Base-by-base conservation (phyloP, 2,888 invertebrate genomes). In the Andrena trimmerana region DNA sequence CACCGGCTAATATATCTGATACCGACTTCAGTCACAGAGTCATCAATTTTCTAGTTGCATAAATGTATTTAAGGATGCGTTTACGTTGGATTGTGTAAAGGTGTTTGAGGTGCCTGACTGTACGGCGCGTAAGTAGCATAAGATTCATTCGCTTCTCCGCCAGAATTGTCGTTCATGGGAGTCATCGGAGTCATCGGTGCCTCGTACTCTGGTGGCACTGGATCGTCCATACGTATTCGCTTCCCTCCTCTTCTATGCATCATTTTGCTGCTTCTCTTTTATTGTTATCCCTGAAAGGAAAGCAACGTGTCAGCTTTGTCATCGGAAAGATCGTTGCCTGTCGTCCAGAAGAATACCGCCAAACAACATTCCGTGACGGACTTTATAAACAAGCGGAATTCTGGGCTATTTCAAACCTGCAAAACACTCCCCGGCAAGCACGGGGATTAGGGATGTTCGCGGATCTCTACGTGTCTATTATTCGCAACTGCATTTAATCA, bases 221-320 rank as follows among this genome's bases (percentile, higher is more conserved):
- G 97, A 94, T 98, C 98, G 94, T 98, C 98, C 97, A 98, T 98
- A 84, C 98, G 97, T 92, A 98, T 98, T 88, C 98, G 96, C 95
- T 98, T 98, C 88, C 98, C 98, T 92, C 98, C 98, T 81, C 97
- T 95, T 85, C 98, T 96, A 94, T 97, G 97, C 97, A 98, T 97
- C 85, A 88, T 89, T 73, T 76, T 78, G 31, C 6, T 10, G 31
- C 50, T 63, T 2, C 63, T 27, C 16, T 57, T 27, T 54, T 52
- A 59, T n/a, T 42, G 33, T 27, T 31, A 59, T 63, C 60, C 63
- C 77, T 74, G 27, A 24, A 73, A 42, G 16, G 57, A 33, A 36
- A 63, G 2, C 7, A 13, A 8, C 1, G 4, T 70, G 13, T 67
- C 4, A 62, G 50, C 57, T 48, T 71, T 10, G 6, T n/a, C 13